Conservation (phyloP, 1,140 invertebrate species). For the Atta cephalotes region DNA sequence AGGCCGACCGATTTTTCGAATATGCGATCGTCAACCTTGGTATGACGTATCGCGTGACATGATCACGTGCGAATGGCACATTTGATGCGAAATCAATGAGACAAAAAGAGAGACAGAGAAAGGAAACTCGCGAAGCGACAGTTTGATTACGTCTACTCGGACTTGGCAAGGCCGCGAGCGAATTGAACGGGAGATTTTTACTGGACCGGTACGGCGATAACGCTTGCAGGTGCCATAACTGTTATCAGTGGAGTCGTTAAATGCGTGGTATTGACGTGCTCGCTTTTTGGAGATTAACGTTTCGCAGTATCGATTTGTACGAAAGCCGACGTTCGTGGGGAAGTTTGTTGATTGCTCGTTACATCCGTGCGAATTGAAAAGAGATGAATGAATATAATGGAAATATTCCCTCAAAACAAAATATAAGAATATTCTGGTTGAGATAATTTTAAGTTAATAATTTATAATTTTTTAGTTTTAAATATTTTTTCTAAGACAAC, state of each 20-base stretch:
- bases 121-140: slow-evolving; percentile 36
- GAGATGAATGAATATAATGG: not conserved
- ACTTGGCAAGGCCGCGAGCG: slow-evolving; percentile 24
- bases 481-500: not conserved
- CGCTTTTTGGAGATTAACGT: slow-evolving; percentile 45
- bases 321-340: not conserved
- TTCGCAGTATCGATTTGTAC: slow-evolving; percentile 11
- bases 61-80: slow-evolving; percentile 42
- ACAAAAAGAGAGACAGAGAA: not conserved
- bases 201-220: not conserved
- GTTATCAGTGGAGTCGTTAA: slow-evolving; percentile 44
- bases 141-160: slow-evolving; percentile 48
- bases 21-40: slow-evolving; percentile 15
- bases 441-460: not conserved
- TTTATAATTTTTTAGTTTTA: not conserved
- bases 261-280: slow-evolving; percentile 33
- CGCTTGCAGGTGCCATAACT: slow-evolving; percentile 20
- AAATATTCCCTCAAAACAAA: not conserved
- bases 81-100: slow-evolving; percentile 49
- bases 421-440: not conserved
- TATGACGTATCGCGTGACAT: slow-evolving; percentile 55
- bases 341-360: slow-evolving; percentile 42
- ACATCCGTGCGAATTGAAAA: not conserved
- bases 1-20: slow-evolving; percentile 35
- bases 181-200: slow-evolving; percentile 40